phyloP scores from a whole-genome alignment of 64 coral and sea anemone species.

The Porites lutea region DNA sequence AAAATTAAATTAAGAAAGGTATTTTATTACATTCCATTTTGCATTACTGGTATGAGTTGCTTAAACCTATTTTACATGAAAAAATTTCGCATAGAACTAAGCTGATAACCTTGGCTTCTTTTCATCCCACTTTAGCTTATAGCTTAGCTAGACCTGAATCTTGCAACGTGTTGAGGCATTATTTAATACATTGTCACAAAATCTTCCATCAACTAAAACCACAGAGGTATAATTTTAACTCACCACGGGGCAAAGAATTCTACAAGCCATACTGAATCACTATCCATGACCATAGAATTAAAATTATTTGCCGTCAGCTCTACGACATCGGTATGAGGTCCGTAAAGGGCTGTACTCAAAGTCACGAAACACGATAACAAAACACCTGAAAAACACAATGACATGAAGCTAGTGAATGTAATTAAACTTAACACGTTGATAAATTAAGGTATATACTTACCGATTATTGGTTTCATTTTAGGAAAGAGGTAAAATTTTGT shows the following conservation, averaged over 20 bases:
- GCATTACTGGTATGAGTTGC: no score
- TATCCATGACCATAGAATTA: slow-evolving; percentile 85
- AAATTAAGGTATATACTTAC: slow-evolving; percentile 60
- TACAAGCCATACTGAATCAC: slow-evolving; percentile 92
- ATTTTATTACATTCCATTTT: no score
- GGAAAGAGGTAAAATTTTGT: background rate
- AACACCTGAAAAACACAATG: slow-evolving; percentile 68
- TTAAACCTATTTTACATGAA: no score
- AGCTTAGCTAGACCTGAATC: no score
- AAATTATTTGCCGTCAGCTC: slow-evolving; percentile 97
- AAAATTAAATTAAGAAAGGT: no score
- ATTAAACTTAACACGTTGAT: background rate
- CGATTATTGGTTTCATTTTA: slow-evolving; percentile 66
- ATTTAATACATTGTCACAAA: no score
- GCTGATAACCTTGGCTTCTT: no score
- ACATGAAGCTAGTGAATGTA: slow-evolving; percentile 6
- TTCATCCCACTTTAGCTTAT: no score
- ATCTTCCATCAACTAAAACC: no score
- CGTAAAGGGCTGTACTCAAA: slow-evolving; percentile 77
- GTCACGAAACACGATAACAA: slow-evolving; percentile 62
- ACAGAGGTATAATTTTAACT: slow-evolving; percentile 2
- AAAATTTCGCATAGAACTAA: no score
- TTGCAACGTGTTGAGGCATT: background rate
- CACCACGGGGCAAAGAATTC: slow-evolving; percentile 99
- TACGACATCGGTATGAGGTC: slow-evolving; percentile 86